These are phyloP conservation scores for Drosophila persimilis DNA, from an alignment of 1,140 invertebrate species.

Conservation along the genomic window DNA sequence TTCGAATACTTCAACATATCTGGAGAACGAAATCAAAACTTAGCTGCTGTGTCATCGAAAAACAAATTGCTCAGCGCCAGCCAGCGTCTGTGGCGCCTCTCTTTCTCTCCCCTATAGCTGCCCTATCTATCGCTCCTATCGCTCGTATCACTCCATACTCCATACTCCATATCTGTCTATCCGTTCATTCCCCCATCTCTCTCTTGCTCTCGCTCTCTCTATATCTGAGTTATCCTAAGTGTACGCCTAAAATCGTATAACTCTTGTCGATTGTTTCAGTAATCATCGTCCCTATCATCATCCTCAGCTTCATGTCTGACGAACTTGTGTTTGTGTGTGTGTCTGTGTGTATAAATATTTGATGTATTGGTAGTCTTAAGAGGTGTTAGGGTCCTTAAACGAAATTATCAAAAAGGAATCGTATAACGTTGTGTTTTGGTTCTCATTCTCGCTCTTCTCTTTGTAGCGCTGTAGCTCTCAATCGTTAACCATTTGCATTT, in stretches of 20 bases:
- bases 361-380: conserved; percentile 48
- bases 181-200: conserved; percentile 2
- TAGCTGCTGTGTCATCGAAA: conserved; percentile 58
- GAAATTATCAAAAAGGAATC: conserved; percentile 69
- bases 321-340: conserved; percentile 20
- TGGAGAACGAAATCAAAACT: conserved; percentile 31
- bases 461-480: conserved; percentile 13
- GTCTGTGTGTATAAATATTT: conserved; percentile 31
- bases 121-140: conserved; percentile 24
- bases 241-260: conserved; percentile 69
- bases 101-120: conserved; percentile 25
- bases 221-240: conserved; percentile 36
- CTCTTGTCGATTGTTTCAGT: conserved; percentile 40
- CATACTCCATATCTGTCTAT: not conserved
- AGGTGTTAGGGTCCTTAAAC: conserved; percentile 45
- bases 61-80: conserved; percentile 56
- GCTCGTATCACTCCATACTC: not conserved
- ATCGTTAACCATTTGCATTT: conserved; percentile 46
- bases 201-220: not conserved
- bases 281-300: not conserved
- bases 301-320: not conserved
- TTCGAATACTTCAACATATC: conserved; percentile 37
- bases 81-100: conserved; percentile 27
- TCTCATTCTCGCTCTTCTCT: conserved; percentile 24
- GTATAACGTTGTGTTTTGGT: conserved; percentile 79